phyloP scores from a whole-genome alignment of 2,113 vertebrate species.

The Passerina amoena region DNA sequence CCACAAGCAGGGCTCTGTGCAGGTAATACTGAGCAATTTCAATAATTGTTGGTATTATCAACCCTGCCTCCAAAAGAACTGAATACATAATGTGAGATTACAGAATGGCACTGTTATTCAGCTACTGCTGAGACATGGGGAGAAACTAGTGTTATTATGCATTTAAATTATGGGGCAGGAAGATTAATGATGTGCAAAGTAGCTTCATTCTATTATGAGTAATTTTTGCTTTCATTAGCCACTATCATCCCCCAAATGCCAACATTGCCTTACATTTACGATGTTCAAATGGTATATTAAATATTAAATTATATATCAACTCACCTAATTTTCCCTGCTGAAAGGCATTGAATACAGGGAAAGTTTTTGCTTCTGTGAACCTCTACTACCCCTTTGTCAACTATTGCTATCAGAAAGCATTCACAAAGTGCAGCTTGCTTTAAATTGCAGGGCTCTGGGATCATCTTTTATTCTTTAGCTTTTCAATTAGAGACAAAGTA shows the following conservation, averaged over 20 bases:
- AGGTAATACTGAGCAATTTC: not conserved
- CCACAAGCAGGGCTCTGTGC: not conserved
- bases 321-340: not conserved
- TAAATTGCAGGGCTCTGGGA: not conserved
- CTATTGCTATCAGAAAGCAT: not conserved
- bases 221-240: conserved; percentile 35
- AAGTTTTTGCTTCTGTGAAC: conserved; percentile 10
- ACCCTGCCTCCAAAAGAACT: not conserved
- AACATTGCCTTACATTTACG: not conserved
- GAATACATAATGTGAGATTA: not conserved
- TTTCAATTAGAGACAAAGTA: not conserved
- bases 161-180: conserved; percentile 4
- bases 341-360: not conserved
- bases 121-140: not conserved
- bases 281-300: conserved; percentile 27
- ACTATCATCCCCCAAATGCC: not conserved
- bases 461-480: not conserved
- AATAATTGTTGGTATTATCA: not conserved
- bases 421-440: not conserved
- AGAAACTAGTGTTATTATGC: not conserved
- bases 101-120: not conserved
- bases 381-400: not conserved
- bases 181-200: conserved; percentile 52
- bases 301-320: conserved; percentile 1
- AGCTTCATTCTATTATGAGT: not conserved